Evolutionary conservation across 2,113 vertebrate species (phyloP).

Genomic region (Rynchops niger): DNA sequence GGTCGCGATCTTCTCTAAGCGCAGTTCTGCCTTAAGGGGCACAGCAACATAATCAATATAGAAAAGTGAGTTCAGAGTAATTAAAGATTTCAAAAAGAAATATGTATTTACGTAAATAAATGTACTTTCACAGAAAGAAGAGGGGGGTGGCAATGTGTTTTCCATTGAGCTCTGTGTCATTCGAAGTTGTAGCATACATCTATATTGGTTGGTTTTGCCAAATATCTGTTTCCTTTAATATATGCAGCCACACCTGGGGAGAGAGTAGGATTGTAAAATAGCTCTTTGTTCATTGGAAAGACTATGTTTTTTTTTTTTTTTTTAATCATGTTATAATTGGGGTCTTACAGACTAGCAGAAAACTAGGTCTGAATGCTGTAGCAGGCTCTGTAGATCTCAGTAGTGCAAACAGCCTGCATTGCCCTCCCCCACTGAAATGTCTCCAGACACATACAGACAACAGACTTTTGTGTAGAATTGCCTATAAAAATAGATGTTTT

Average conservation of each 20-base stretch:
- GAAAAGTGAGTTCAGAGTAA: background rate
- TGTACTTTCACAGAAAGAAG: background rate
- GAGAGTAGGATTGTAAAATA: background rate
- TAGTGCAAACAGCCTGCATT: fast-evolving
- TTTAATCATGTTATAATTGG: background rate
- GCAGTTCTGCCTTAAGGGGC: background rate
- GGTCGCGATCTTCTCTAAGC: background rate
- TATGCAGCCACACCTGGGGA: background rate
- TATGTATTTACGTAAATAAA: background rate
- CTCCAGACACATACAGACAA: background rate
- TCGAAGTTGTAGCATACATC: background rate
- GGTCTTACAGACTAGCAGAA: background rate
- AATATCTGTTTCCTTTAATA: background rate
- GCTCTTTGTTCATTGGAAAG: background rate
- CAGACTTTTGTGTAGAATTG: background rate
- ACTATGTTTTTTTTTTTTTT: background rate
- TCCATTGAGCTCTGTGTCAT: background rate
- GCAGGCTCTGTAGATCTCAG: background rate
- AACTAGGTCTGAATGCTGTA: background rate
- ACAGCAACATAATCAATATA: background rate
- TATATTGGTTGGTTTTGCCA: background rate
- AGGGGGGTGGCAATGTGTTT: fast-evolving
- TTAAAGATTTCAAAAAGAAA: background rate
- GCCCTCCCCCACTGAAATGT: background rate
- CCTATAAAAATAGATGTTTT: background rate